A percentile compares a stretch with the other conserved stretches of the same genome.
Conservation (phyloP, 1,140 invertebrate species). For the Bombus confusus region DNA sequence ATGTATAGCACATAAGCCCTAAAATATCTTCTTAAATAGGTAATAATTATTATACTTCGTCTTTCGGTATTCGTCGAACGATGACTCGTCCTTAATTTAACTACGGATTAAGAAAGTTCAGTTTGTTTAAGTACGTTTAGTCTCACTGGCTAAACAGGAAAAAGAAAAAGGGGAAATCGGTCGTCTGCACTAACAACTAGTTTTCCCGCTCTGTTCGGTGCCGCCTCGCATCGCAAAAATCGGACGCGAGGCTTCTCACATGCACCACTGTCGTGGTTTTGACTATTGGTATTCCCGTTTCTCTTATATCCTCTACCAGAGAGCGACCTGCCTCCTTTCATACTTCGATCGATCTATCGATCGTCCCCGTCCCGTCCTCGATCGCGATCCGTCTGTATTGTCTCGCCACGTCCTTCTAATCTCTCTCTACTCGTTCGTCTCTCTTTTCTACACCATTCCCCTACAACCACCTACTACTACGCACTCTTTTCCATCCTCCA, state of each 20-base stretch:
- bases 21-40: slow-evolving; percentile 37
- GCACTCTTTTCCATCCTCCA: slow-evolving; percentile 26
- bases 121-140: slow-evolving; percentile 15
- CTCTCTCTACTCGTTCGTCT: background rate
- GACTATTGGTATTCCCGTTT: background rate
- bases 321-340: background rate
- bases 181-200: background rate
- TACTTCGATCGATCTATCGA: slow-evolving; percentile 31
- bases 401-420: slow-evolving; percentile 2
- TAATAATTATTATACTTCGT: slow-evolving; percentile 33
- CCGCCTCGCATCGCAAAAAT: background rate
- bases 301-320: background rate
- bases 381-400: background rate
- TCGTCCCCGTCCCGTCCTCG: slow-evolving; percentile 28
- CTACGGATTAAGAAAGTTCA: slow-evolving; percentile 32
- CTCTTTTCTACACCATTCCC: slow-evolving; percentile 27
- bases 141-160: slow-evolving; percentile 2
- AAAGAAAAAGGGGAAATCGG: slow-evolving; percentile 9
- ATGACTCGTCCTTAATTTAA: slow-evolving; percentile 36
- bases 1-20: slow-evolving; percentile 42
- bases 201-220: background rate
- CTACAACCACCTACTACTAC: slow-evolving; percentile 66
- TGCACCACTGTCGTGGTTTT: background rate
- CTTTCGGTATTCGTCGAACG: slow-evolving; percentile 32
- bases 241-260: background rate